Evolutionary conservation across 2,113 vertebrate genomes (phyloP).

Genomic region (Ctenomys sociabilis): DNA sequence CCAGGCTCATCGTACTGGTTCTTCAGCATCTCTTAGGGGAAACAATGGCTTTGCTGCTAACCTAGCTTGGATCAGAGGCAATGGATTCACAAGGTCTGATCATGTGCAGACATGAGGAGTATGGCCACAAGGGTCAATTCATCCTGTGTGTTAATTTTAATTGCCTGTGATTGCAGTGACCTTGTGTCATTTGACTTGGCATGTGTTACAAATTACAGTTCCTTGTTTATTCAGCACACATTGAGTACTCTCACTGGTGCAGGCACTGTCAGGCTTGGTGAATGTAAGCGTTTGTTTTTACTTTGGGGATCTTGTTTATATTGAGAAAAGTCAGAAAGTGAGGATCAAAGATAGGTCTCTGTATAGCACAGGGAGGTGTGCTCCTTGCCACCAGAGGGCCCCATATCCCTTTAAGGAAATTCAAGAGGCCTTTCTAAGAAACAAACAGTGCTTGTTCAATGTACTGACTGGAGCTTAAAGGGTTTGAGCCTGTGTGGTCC

Average conservation of each 20-base stretch:
- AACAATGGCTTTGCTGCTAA: background rate
- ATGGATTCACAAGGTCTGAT: background rate
- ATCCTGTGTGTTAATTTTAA: background rate
- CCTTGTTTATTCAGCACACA: conserved; percentile 7
- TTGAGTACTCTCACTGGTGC: background rate
- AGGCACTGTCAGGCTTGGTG: background rate
- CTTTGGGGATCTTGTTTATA: background rate
- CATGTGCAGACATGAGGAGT: background rate
- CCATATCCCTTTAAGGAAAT: conserved; percentile 61
- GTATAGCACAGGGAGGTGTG: conserved; percentile 10
- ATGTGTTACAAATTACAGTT: background rate
- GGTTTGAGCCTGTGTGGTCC: background rate
- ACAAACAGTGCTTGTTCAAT: rapidly evolving
- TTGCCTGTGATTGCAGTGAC: background rate
- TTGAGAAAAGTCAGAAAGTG: background rate
- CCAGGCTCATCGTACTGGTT: background rate
- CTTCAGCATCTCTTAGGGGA: background rate
- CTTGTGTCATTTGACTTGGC: background rate
- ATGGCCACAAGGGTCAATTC: background rate
- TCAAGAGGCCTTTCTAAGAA: background rate
- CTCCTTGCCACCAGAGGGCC: conserved; percentile 77
- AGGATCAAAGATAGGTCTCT: background rate
- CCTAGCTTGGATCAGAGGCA: background rate
- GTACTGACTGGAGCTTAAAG: background rate
- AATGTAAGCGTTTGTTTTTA: conserved; percentile 6